Evolutionary conservation across 2,113 vertebrate species (phyloP), one percentile per base, ranked within the genome.

Genomic region (Rhinolophus ferrumequinum): DNA sequence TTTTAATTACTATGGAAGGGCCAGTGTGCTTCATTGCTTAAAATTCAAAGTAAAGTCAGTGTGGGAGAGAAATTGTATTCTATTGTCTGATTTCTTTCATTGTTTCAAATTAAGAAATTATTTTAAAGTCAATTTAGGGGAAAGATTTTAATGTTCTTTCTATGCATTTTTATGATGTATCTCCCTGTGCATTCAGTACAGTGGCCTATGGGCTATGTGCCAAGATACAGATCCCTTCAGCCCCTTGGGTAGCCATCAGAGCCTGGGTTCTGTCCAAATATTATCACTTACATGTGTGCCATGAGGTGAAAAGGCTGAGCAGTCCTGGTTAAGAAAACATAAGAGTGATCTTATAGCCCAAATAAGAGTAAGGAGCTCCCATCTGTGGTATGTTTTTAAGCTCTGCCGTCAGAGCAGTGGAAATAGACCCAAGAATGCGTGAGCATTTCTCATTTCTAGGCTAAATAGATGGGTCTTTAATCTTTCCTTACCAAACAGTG

Each of bases 401-500:
- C 81, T 94, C 70, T 77, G 47, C 41, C 30, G 35, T 80, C 91
- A 93, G 41, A 94, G 54, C 38, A 28, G 9, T 81, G n/a, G 76
- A 94, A 90, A 70, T 14, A 90, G 91, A 47, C 79, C 62, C 15
- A 50, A 62, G 22, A 73, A 33, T 41, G 35, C 70, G 22, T 56
- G 60, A 94, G 56, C 70, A 79, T 52, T 95, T 95, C 56, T 28
- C 52, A 69, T 54, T 81, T 73, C 88, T 79, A 64, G 62, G 69
- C 62, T 86, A 89, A 96, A 30, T 35, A 92, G 50, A 33, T 56
- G 84, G 69, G 47, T 90, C 79, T 95, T 83, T 90, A 81, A 90
- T 97, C 88, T 97, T 83, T 95, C 92, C 92, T 93, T 85, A 91
- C 33, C 88, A 88, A 92, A 93, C 66, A 88, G 72, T 70, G 62